Base-by-base conservation (phyloP, 2,113 vertebrate species). In the Laterallus jamaicensis region DNA sequence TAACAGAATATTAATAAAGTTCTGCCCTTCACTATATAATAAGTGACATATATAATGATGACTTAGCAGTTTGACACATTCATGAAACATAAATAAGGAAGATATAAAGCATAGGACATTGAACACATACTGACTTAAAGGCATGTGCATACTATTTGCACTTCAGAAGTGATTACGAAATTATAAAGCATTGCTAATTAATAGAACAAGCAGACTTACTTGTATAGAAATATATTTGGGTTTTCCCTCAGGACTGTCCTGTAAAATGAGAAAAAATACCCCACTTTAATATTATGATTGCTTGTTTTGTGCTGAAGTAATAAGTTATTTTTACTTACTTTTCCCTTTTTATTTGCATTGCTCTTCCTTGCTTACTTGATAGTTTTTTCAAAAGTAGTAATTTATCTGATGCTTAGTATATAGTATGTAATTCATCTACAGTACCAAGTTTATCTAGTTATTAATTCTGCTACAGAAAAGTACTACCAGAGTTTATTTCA, bases 171-270 rank as follows among this genome's bases (percentile, higher is more conserved):
- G 5, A 37, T 35, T 67, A 21, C 24, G 15, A 54, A 81, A 49
- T 10, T 7, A 68, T 49, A 11, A 56, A 2, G 1, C 25, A 59
- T 52, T 70, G 22, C 28, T 71, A 47, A 89, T 71, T 32, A 68
- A 78, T 7, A 88, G 42, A 78, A 81, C 8, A 90, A 69, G 15
- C 10, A 91, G 22, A 92, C 96, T 95, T 87, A 97, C 96, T 71
- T 81, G 62, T 93, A 32, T 62, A 35, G 25, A 87, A 54, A 5
- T 66, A 42, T 92, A 80, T 31, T 24, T 81, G 24, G 1, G 3
- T 35, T 40, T 63, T 44, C 74, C 86, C 13, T 78, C 49, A 40
- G 74, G 29, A 31, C 86, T 73, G 47, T 28, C 86, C 95, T 97
- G 91, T 78, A 87, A 91, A 84, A 84, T 42, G 58, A 92, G 39